Base-by-base conservation (phyloP, 2,888 invertebrate species). In the Girardia tigrina region DNA sequence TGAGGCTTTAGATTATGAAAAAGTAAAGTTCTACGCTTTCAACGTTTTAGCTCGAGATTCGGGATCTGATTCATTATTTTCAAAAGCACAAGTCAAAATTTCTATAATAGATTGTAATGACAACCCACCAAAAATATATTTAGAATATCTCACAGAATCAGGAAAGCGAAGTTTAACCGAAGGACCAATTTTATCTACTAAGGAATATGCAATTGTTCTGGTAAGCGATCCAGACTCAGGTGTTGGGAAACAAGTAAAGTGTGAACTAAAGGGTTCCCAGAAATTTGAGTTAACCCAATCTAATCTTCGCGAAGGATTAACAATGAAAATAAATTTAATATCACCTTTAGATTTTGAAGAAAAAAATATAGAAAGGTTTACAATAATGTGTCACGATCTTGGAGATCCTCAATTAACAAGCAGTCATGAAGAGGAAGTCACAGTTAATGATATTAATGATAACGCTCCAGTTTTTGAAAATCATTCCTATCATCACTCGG, bases 161-260 rank as follows among this genome's bases (percentile, higher is more conserved):
- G 56, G 56, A 8, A 56, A 56, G 23, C 56, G 56, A 4, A 56
- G 8, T 56, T 56, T 56, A 56, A 56, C 23, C 23, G 56, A 56
- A 16, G 56, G 56, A 20, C 56, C 56, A 56, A 2, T n/a, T 20
- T 12, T 23, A 16, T 12, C n/a, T 20, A 56, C n/a, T 56, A 56
- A 56, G 23, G 56, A 56, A 56, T 56, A 56, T 56, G n/a, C 56
- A 56, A 56, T 56, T 20, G 56, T 56, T 20, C 6, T 73, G n/a
- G 73, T 73, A 20, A 73, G 36, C 16, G 73, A 73, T 73, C 73
- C 73, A 36, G 73, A 73, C 23, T 56, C 56, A 6, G 56, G 56
- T 12, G 23, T 6, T 16, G 56, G 56, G 2, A 42, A 42, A 26
- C 4, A 16, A 26, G 29, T 73, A 4, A 6, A 73, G n/a, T 73